Base-by-base conservation (phyloP, 1,140 invertebrate species). In the Heliconius congener region DNA sequence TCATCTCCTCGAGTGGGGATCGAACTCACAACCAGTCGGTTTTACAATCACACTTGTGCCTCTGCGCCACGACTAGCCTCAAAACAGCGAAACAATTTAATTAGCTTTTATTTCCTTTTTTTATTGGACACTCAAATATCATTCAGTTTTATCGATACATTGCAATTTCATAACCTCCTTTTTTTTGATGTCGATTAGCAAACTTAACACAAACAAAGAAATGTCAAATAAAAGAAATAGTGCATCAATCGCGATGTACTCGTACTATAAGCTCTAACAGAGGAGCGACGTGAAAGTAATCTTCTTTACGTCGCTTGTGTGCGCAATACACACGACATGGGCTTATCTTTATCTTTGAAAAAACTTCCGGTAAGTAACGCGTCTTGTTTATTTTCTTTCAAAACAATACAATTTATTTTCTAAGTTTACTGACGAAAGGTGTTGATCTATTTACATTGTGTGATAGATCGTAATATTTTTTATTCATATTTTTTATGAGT, bases 341-440 rank as follows among this genome's bases (percentile, higher is more conserved):
- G 27, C 60, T 66, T 66, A 30, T 66, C 60, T 13, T 66, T 66
- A 66, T 66, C 60, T 30, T 66, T 30, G 60, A 66, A 66, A 13
- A 4, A 66, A 66, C 27, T 30, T 30, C 9, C 9, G 8, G n/a
- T 60, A 60, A 60, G 55, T 60, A 60, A 60, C 19, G 19, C 55
- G 55, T n/a, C 8, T 23, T 23, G n/a, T 60, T 60, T 23, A 27
- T 11, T 60, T 60, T 9, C 19, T 23, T 8, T 60, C 3, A 46
- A 60, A 60, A 60, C n/a, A 60, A 23, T 60, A 8, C 6, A 57
- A n/a, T 57, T 46, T 46, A 4, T 46, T 46, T 46, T 3, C 42
- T 46, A 46, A 46, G 42, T 13, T 46, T 4, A 23, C n/a, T 57
- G 42, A 46, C 11, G 42, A 23, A 23, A 11, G 55, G 3, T 57